These are phyloP conservation scores for Columba livia DNA, from an alignment of 2,113 vertebrate species.

Conservation along the genomic window DNA sequence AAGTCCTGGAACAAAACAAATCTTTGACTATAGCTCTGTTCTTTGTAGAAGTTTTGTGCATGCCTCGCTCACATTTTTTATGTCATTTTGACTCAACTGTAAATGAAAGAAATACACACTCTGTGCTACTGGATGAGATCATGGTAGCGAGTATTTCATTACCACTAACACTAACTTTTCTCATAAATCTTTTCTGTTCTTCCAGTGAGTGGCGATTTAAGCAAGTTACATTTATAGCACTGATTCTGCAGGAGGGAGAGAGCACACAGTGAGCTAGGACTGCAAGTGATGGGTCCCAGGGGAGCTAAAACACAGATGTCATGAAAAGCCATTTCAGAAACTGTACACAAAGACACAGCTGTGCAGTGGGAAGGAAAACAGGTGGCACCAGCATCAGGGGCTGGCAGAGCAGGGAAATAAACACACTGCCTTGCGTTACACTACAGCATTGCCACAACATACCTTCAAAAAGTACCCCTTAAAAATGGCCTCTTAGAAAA, in stretches of 20 bases:
- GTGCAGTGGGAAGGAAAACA: slow-evolving; percentile 32
- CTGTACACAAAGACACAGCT: slow-evolving; percentile 20
- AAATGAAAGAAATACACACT: not conserved
- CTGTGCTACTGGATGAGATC: not conserved
- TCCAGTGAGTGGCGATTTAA: not conserved
- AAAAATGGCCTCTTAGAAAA: not conserved
- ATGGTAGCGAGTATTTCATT: not conserved
- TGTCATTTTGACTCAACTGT: not conserved
- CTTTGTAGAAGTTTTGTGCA: not conserved
- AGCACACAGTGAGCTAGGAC: not conserved
- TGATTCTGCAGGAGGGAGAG: not conserved
- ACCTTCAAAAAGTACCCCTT: not conserved
- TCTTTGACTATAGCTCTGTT: not conserved
- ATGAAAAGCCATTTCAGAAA: slow-evolving; percentile 58
- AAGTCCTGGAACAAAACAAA: not conserved
- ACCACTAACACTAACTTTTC: not conserved
- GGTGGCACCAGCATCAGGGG: not conserved
- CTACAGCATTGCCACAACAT: not conserved
- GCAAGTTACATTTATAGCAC: slow-evolving; percentile 10
- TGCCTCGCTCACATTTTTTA: not conserved
- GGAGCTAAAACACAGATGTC: slow-evolving; percentile 64
- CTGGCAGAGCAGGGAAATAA: slow-evolving; percentile 7
- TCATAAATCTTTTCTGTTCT: not conserved
- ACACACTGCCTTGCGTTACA: not conserved
- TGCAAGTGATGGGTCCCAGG: slow-evolving; percentile 38